Evolutionary conservation across 2,888 invertebrate genomes (phyloP), one percentile per base, ranked within the genome.

Genomic region (Andrena dorsata): DNA sequence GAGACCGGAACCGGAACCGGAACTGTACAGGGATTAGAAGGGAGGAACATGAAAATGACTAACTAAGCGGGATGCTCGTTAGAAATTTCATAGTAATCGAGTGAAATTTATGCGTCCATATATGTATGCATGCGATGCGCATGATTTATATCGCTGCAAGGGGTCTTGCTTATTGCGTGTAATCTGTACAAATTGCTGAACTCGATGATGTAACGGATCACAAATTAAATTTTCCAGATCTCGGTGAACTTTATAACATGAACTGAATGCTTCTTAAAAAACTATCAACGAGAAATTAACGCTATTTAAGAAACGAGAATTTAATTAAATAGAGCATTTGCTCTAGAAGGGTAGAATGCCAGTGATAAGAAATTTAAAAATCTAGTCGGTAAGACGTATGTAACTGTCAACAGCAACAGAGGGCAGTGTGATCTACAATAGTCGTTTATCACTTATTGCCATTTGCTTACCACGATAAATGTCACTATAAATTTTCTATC

Each of bases 1-100:
- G 71, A 82, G 56, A 82, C 74, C 87, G 84, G 87, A 88, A 87
- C 74, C 87, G 84, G 87, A 88, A 87, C 83, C 89, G 88, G 89
- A 87, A 89, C 68, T 69, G 49, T 47, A 71, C 70, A 56, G 69
- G 58, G 72, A 76, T 72, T 74, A 79, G 65, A 84, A 86, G 82
- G 82, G 80, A 82, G 73, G 80, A 53, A 86, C 78, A 79, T 68
- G 75, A 88, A 85, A 75, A 66, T 63, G 71, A 83, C 74, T 77
- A 65, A 72, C 53, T 63, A 30, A 58, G 56, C 60, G 56, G 51
- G 51, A 20, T 58, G 26, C 8, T 80, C n/a, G 8, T 60, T 60
- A 41, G 35, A 26, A 66, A 71, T 41, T 26, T 35, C 51, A 35
- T 23, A 10, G 16, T 20, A 32, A 66, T 10, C 26, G 35, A 53